These are phyloP conservation scores for Rhyacichthys aspro DNA, from an alignment of 2,797 vertebrate genomes.

Conservation along the genomic window DNA sequence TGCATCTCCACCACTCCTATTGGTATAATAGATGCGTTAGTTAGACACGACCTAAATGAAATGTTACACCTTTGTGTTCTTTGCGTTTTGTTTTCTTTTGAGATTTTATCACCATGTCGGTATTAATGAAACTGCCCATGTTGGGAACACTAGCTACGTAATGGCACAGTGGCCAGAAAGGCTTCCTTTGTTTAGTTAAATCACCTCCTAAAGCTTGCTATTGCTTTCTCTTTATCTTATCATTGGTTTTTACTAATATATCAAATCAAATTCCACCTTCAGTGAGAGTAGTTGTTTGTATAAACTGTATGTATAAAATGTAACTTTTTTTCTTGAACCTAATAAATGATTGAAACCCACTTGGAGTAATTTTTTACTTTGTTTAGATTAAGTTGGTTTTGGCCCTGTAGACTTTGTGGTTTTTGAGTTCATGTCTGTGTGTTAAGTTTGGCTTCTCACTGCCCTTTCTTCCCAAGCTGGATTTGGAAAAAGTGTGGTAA, in stretches of 20 bases:
- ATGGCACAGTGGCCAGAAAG: slow-evolving; percentile 48
- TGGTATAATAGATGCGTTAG: slow-evolving; percentile 27
- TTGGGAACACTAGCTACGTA: slow-evolving; percentile 63
- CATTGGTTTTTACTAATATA: slow-evolving; percentile 82
- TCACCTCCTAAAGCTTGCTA: slow-evolving; percentile 71
- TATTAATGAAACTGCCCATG: slow-evolving; percentile 65
- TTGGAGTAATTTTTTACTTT: slow-evolving; percentile 28
- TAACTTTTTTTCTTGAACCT: slow-evolving; percentile 87
- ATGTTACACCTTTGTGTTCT: slow-evolving; percentile 26
- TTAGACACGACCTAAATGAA: slow-evolving; percentile 52
- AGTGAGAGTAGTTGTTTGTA: slow-evolving; percentile 82
- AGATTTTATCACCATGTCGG: slow-evolving; percentile 61
- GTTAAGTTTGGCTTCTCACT: slow-evolving; percentile 63
- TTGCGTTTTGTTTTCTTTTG: slow-evolving; percentile 28
- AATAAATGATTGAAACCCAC: slow-evolving; percentile 89
- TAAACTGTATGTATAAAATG: slow-evolving; percentile 86
- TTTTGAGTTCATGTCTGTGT: slow-evolving; percentile 65
- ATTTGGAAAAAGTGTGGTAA: slow-evolving; percentile 74
- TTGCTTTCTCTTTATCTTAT: slow-evolving; percentile 58
- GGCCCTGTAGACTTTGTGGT: slow-evolving; percentile 35
- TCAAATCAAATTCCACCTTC: slow-evolving; percentile 74
- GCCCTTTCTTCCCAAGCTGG: slow-evolving; percentile 35
- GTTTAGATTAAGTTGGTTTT: slow-evolving; percentile 33
- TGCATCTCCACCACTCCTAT: slow-evolving; percentile 12
- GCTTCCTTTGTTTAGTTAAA: slow-evolving; percentile 55